Evolutionary conservation across 2,797 vertebrate genomes (phyloP).

Genomic region (Scomberomorus guttatus): DNA sequence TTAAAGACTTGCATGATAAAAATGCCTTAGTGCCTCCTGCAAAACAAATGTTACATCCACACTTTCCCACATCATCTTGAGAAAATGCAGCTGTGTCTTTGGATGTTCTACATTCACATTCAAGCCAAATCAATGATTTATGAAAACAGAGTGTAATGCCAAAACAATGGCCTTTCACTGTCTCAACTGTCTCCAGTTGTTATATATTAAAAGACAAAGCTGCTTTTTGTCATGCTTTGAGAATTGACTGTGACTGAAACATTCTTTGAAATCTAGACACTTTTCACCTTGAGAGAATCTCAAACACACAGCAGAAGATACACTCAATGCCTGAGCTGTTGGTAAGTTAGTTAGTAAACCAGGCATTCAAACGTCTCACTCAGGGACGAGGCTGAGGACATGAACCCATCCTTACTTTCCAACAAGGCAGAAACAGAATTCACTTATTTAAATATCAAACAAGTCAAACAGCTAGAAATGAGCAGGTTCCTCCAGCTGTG

Average conservation of each 20-base stretch:
- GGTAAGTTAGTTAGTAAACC: no score
- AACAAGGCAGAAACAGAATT: background rate
- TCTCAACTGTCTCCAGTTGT: background rate
- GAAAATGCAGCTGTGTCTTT: background rate
- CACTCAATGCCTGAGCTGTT: background rate
- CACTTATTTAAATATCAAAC: background rate
- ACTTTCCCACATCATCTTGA: background rate
- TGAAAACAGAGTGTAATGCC: background rate
- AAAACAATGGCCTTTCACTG: slow-evolving; percentile 1
- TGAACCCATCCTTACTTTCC: no score
- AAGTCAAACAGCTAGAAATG: background rate
- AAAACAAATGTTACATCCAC: background rate
- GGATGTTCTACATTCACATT: slow-evolving; percentile 1
- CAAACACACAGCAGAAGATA: background rate
- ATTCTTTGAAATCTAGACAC: background rate
- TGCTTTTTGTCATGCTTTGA: background rate
- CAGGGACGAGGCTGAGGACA: background rate
- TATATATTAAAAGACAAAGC: background rate
- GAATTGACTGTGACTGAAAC: background rate
- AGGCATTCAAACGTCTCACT: background rate
- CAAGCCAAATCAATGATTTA: background rate
- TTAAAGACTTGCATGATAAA: background rate
- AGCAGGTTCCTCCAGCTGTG: background rate
- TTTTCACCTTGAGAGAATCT: background rate
- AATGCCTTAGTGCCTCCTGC: background rate